Evolutionary conservation across 2,888 invertebrate genomes (phyloP).

Genomic region (Operophtera brumata): DNA sequence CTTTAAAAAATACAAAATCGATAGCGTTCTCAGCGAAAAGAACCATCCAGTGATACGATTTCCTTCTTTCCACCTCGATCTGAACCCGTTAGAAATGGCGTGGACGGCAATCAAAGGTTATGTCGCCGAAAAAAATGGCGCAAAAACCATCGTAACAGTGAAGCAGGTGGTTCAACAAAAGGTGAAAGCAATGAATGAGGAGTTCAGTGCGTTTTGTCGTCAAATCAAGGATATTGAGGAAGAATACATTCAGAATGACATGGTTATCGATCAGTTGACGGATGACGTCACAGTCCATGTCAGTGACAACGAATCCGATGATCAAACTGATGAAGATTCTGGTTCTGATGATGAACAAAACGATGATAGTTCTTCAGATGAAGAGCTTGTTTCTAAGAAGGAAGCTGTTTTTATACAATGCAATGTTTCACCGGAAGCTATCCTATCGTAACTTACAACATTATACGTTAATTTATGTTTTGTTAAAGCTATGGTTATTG

Average conservation of each 20-base stretch:
- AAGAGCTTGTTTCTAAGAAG: background rate
- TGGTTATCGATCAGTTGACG: constrained; percentile 11
- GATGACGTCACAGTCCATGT: constrained; percentile 7
- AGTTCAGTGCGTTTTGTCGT: constrained; percentile 1
- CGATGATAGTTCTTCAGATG: constrained; percentile 10
- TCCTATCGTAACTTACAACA: background rate
- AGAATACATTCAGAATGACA: constrained; percentile 9
- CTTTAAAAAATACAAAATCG: constrained; percentile 15
- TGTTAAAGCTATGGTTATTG: too few species aligned
- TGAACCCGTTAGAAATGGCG: constrained; percentile 16
- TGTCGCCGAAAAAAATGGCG: constrained; percentile 1
- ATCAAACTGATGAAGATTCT: background rate
- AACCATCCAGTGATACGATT: constrained; percentile 14
- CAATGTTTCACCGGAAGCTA: background rate
- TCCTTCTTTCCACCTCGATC: constrained; percentile 12
- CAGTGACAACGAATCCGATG: constrained; percentile 9
- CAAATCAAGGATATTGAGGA: constrained; percentile 3
- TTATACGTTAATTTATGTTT: too few species aligned
- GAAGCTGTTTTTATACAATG: background rate
- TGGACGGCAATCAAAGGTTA: constrained; percentile 9
- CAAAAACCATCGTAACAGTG: background rate
- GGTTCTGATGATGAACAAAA: constrained; percentile 6
- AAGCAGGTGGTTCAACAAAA: constrained; percentile 3
- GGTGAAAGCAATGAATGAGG: constrained; percentile 1
- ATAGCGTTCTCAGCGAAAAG: background rate